phyloP scores from a whole-genome alignment of 2,113 vertebrate species.

The Centropus unirufus region DNA sequence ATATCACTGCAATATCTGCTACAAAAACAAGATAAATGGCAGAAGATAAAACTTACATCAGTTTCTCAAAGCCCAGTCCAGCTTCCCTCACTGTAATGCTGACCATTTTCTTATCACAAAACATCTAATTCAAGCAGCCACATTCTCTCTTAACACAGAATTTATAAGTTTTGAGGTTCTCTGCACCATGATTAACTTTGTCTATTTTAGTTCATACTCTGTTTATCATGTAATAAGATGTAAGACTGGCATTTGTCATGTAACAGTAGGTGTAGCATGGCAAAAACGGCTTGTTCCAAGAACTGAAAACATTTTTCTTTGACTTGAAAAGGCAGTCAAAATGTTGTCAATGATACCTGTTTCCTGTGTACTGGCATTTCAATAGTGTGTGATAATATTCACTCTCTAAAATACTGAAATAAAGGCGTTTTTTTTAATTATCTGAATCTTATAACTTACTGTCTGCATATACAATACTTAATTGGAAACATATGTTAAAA shows the following conservation, averaged over 20 bases:
- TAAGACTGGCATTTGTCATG: not conserved
- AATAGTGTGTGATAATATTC: not conserved
- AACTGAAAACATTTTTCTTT: not conserved
- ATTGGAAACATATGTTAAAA: not conserved
- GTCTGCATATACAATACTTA: not conserved
- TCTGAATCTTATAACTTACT: not conserved
- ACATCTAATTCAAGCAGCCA: not conserved
- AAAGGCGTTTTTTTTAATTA: not conserved
- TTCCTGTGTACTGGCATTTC: not conserved
- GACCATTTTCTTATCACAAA: not conserved
- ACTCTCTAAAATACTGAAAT: not conserved
- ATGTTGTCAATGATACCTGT: not conserved
- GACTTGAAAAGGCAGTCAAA: conserved; percentile 3
- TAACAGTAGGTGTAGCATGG: not conserved
- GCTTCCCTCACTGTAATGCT: not conserved
- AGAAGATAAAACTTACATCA: no score
- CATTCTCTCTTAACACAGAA: not conserved
- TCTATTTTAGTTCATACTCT: not conserved
- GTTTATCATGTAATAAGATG: not conserved
- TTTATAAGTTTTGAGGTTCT: not conserved
- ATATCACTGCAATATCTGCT: not conserved
- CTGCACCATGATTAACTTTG: not conserved
- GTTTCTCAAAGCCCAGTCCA: not conserved
- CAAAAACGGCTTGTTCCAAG: not conserved
- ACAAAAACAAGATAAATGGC: not conserved